Evolutionary conservation across 2,113 vertebrate genomes (phyloP).

Genomic region (Protobothrops mucrosquamatus): DNA sequence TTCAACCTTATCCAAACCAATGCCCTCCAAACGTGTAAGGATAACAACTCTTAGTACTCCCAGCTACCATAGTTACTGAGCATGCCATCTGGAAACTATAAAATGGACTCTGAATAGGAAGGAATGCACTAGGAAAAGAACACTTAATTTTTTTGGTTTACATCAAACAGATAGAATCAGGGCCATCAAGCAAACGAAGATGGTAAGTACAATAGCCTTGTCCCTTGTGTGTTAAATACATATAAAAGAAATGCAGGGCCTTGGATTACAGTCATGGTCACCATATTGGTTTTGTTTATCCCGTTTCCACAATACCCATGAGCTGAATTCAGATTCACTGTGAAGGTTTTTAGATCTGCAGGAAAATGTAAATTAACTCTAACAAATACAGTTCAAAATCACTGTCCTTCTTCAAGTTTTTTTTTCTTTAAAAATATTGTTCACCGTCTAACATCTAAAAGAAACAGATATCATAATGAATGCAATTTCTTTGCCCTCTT

Average conservation of each 20-base stretch:
- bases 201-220: not conserved
- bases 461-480: not conserved
- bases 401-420: not conserved
- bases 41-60: not conserved
- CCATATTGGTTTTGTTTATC: not conserved
- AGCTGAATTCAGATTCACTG: not conserved
- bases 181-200: not conserved
- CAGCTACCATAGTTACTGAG: not conserved
- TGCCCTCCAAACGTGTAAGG: not conserved
- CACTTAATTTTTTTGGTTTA: not conserved
- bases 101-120: not conserved
- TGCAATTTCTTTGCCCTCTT: not conserved
- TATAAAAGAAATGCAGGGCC: not conserved
- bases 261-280: not conserved
- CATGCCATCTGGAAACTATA: not conserved
- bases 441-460: not conserved
- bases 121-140: not conserved
- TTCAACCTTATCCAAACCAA: not conserved
- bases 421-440: not conserved
- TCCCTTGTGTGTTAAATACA: not conserved
- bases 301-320: not conserved
- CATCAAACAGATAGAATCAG: not conserved
- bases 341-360: not conserved
- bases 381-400: not conserved
- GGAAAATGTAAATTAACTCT: not conserved